These are phyloP conservation scores for Pseudochromis fuscus DNA, from an alignment of 2,797 vertebrate species.

Conservation along the genomic window DNA sequence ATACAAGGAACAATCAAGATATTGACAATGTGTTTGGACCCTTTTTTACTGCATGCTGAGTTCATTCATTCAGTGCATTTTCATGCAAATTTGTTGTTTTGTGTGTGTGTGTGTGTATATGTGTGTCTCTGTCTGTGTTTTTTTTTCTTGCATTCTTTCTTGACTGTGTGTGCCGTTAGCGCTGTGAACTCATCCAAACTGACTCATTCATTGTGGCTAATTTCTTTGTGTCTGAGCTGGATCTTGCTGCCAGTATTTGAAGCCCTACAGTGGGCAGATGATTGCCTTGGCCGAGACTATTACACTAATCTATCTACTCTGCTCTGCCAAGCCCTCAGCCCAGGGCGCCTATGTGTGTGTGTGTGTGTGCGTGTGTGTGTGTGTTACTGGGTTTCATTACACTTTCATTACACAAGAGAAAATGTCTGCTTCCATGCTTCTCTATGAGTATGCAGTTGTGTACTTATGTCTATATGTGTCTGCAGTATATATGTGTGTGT, in stretches of 20 bases:
- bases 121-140: constrained; percentile 24
- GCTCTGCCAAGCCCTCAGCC: constrained; percentile 78
- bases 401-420: constrained; percentile 49
- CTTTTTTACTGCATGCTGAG: background rate
- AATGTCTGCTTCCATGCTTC: constrained; percentile 21
- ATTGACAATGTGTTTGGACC: constrained; percentile 30
- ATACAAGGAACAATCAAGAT: constrained; percentile 28
- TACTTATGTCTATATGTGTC: constrained; percentile 30
- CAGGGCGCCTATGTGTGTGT: constrained; percentile 42
- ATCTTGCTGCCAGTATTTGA: constrained; percentile 77
- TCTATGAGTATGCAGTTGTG: constrained; percentile 39
- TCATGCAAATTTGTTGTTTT: constrained; percentile 42
- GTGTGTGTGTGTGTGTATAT: constrained; percentile 2
- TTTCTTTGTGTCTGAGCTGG: constrained; percentile 75
- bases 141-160: constrained; percentile 25
- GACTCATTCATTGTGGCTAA: constrained; percentile 74
- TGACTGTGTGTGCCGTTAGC: constrained; percentile 51
- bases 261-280: constrained; percentile 80
- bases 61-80: constrained; percentile 40
- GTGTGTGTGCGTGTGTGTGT: constrained; percentile 28
- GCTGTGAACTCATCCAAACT: constrained; percentile 64
- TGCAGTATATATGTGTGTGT: constrained; percentile 21
- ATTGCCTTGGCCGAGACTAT: constrained; percentile 81
- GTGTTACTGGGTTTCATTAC: constrained; percentile 59
- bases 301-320: constrained; percentile 82